Evolutionary conservation across 2,888 invertebrate genomes (phyloP).

Genomic region (Synergus laeviventris): DNA sequence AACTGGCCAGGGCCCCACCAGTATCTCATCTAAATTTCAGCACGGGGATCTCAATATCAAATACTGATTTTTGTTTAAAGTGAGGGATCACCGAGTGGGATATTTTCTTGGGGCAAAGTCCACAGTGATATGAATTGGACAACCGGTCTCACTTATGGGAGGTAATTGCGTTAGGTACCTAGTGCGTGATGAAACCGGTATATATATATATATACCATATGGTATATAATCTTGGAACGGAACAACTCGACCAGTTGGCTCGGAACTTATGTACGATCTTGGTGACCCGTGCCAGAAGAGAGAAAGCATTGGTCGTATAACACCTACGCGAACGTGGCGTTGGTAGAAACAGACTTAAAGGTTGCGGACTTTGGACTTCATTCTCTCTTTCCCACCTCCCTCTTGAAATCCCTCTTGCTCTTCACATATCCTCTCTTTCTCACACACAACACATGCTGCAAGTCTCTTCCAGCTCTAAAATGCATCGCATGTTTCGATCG

Average conservation of each 20-base stretch:
- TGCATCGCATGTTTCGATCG: constrained; percentile 15
- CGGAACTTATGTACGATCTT: constrained; percentile 20
- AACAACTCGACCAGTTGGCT: constrained; percentile 38
- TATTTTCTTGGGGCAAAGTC: constrained; percentile 26
- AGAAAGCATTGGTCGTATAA: constrained; percentile 12
- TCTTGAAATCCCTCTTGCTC: constrained; percentile 8
- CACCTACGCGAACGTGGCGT: constrained; percentile 22
- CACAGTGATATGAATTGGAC: constrained; percentile 4
- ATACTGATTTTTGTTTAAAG: neutral
- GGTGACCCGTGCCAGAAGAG: constrained; percentile 21
- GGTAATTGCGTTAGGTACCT: constrained; percentile 36
- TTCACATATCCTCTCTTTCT: constrained; percentile 1
- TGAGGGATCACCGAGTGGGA: neutral
- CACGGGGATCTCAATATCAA: too few relatives aligned
- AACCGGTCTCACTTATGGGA: constrained; percentile 23
- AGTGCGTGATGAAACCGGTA: constrained; percentile 22
- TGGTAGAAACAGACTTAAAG: constrained; percentile 24
- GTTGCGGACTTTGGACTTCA: constrained; percentile 36
- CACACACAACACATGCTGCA: neutral
- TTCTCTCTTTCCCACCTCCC: constrained; percentile 4
- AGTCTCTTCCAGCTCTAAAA: constrained; percentile 27
- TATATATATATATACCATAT: too few relatives aligned
- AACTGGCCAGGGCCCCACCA: too few relatives aligned
- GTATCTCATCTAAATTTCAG: too few relatives aligned
- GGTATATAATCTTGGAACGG: constrained; percentile 38